A percentile compares a stretch with the other conserved stretches of the same genome.
These are phyloP conservation scores for Geotrypetes seraphini DNA, from an alignment of 2,797 vertebrate species.

Conservation along the genomic window DNA sequence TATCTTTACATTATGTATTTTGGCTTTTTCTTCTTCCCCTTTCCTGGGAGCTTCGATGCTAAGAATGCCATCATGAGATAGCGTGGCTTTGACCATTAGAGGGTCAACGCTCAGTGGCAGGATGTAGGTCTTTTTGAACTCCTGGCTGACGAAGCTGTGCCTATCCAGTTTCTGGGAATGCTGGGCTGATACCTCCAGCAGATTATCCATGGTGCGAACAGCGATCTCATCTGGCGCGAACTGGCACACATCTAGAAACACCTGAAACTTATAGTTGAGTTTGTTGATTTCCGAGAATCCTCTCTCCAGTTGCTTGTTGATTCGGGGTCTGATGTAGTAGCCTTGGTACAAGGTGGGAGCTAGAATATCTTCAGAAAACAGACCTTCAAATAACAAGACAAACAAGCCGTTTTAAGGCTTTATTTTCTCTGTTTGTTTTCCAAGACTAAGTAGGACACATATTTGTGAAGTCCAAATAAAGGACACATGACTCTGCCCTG, in stretches of 20 bases:
- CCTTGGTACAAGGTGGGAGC: slow-evolving; percentile 72
- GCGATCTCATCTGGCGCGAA: slow-evolving; percentile 69
- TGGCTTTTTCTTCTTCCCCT: slow-evolving; percentile 47
- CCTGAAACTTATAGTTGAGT: slow-evolving; percentile 67
- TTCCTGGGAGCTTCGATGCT: slow-evolving; percentile 62
- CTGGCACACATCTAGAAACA: slow-evolving; percentile 71
- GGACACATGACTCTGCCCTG: no score
- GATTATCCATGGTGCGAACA: slow-evolving; percentile 72
- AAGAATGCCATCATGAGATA: slow-evolving; percentile 71
- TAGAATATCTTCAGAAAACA: slow-evolving; percentile 62
- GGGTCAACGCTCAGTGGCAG: slow-evolving; percentile 71
- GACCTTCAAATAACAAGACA: slow-evolving; percentile 38
- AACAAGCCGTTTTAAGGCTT: no score
- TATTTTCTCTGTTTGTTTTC: no score
- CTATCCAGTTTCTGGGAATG: slow-evolving; percentile 66
- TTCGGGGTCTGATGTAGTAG: slow-evolving; percentile 73
- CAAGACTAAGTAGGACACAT: no score
- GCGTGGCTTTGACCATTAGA: slow-evolving; percentile 53
- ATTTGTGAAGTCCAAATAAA: no score
- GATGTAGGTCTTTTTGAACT: slow-evolving; percentile 75
- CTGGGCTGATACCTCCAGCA: slow-evolving; percentile 68
- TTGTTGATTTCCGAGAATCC: slow-evolving; percentile 66
- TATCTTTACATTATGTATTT: slow-evolving; percentile 51
- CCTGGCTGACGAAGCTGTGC: slow-evolving; percentile 67
- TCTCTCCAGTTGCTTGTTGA: slow-evolving; percentile 58